phyloP scores from a whole-genome alignment of 1,140 invertebrate genomes.

The Anoplophora glabripennis region DNA sequence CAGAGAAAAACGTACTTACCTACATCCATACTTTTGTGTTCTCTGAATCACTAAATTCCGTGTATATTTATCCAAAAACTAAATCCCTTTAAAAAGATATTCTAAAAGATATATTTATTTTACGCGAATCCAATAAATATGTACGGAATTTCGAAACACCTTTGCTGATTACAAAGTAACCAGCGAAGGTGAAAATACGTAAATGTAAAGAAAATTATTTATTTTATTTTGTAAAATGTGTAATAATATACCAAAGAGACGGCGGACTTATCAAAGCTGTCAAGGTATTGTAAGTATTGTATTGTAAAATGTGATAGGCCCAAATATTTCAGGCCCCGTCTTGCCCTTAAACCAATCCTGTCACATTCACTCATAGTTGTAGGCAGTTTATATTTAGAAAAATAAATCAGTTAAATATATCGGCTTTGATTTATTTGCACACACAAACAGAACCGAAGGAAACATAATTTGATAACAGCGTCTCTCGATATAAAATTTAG shows the following conservation, averaged over 20 bases:
- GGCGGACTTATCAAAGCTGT: constrained; percentile 44
- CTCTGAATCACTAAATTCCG: neutral
- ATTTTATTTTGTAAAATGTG: constrained; percentile 47
- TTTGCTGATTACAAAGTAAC: neutral
- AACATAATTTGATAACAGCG: no score
- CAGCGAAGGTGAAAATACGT: neutral
- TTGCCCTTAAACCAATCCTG: constrained; percentile 46
- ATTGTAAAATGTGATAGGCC: constrained; percentile 51
- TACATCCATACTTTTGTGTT: constrained; percentile 9
- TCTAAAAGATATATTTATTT: neutral
- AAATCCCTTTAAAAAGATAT: no score
- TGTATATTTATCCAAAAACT: no score
- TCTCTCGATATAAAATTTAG: no score
- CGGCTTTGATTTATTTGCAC: constrained; percentile 2
- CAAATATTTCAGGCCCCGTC: constrained; percentile 45
- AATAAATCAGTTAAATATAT: constrained; percentile 36
- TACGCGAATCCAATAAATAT: neutral
- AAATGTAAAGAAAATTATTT: constrained; percentile 29
- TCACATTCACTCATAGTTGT: constrained; percentile 49
- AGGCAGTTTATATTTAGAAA: constrained; percentile 50
- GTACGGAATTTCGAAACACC: neutral
- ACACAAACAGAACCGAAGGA: no score
- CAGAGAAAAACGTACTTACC: constrained; percentile 38
- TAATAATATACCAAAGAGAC: constrained; percentile 52
- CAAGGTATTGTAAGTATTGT: constrained; percentile 50